phyloP scores from a whole-genome alignment of 2,888 invertebrate genomes.

The Carcina quercana region DNA sequence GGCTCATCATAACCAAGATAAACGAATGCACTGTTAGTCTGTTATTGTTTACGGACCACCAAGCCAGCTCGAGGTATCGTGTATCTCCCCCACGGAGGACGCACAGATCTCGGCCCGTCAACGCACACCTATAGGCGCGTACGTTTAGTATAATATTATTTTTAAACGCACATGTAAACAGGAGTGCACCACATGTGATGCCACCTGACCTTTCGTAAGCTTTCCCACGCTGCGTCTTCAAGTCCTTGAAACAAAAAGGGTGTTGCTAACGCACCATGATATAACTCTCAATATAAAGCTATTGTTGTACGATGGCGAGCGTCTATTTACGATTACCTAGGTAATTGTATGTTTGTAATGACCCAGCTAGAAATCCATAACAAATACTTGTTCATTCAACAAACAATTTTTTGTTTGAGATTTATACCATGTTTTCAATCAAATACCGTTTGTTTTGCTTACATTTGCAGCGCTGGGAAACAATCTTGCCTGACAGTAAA shows the following conservation, averaged over 20 bases:
- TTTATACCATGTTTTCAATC: too few species aligned
- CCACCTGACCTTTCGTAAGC: conserved; percentile 66
- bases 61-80: conserved; percentile 27
- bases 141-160: conserved; percentile 69
- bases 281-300: too few species aligned
- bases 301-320: too few species aligned
- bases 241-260: conserved; percentile 52
- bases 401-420: too few species aligned
- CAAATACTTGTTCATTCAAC: too few species aligned
- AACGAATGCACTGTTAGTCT: conserved; percentile 53
- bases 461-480: too few species aligned
- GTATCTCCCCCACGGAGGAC: conserved; percentile 59
- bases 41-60: conserved; percentile 70
- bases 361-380: too few species aligned
- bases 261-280: too few species aligned
- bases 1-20: conserved; percentile 44
- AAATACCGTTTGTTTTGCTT: too few species aligned
- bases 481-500: too few species aligned
- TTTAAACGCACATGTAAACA: conserved; percentile 63
- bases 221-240: conserved; percentile 62
- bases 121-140: conserved; percentile 52
- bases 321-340: too few species aligned
- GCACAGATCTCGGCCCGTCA: conserved; percentile 30
- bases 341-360: too few species aligned
- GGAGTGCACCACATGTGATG: conserved; percentile 64